Evolutionary conservation across 2,888 invertebrate species (phyloP).

Genomic region (Cephus spinipes): DNA sequence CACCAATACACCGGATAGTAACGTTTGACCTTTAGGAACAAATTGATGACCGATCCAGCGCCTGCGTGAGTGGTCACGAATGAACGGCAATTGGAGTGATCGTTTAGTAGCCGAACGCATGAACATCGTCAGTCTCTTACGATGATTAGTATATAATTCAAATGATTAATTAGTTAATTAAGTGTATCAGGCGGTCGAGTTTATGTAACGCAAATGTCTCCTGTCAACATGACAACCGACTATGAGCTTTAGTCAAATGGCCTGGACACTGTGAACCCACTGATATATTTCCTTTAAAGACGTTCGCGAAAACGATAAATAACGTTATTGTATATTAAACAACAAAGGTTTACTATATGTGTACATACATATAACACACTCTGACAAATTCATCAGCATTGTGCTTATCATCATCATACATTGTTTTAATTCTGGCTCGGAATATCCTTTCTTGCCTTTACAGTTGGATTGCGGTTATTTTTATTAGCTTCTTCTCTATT

Average conservation of each 20-base stretch:
- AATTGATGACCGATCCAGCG: conserved; percentile 18
- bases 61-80: conserved; percentile 14
- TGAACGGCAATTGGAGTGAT: conserved; percentile 1
- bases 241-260: neutral
- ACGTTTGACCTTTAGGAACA: conserved; percentile 69
- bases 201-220: neutral
- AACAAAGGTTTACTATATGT: neutral
- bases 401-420: neutral
- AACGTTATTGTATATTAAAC: neutral
- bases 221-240: neutral
- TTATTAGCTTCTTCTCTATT: neutral
- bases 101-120: conserved; percentile 12
- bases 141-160: neutral
- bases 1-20: conserved; percentile 78
- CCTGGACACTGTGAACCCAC: neutral
- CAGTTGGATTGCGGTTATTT: neutral
- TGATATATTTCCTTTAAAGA: neutral
- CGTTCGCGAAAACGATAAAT: neutral
- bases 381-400: neutral
- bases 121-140: neutral
- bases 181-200: neutral
- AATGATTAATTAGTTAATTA: neutral
- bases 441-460: neutral
- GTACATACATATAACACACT: neutral
- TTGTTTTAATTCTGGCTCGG: neutral